Evolutionary conservation across 2,797 vertebrate species (phyloP).

Genomic region (Novumbra hubbsi): DNA sequence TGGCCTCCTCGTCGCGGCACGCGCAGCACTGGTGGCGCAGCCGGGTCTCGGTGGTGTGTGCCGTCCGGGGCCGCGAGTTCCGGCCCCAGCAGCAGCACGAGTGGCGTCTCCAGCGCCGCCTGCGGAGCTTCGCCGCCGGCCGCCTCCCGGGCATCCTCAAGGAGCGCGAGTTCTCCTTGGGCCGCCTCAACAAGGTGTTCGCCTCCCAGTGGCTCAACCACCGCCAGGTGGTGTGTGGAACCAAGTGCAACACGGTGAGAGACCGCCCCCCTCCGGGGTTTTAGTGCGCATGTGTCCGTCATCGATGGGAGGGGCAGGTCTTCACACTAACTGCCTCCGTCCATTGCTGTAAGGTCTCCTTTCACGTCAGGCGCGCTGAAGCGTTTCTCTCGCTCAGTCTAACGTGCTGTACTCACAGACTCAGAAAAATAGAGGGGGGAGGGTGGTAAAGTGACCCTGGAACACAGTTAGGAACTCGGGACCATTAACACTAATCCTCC

Average conservation of each 20-base stretch:
- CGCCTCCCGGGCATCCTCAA: constrained; percentile 88
- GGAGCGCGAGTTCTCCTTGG: constrained; percentile 92
- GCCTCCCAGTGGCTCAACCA: constrained; percentile 98
- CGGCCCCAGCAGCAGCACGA: constrained; percentile 85
- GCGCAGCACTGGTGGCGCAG: constrained; percentile 81
- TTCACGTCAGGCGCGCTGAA: no score
- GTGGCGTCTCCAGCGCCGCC: constrained; percentile 77
- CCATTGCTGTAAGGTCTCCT: no score
- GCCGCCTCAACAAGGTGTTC: constrained; percentile 96
- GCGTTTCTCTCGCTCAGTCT: no score
- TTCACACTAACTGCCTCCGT: no score
- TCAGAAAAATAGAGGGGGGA: no score
- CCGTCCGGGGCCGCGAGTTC: constrained; percentile 89
- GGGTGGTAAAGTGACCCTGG: no score
- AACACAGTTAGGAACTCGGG: no score
- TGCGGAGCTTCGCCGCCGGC: constrained; percentile 88
- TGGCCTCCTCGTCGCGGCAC: constrained; percentile 74
- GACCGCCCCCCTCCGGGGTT: neutral
- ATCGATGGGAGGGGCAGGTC: neutral
- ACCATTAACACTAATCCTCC: no score
- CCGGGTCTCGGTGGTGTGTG: constrained; percentile 89
- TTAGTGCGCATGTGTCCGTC: neutral
- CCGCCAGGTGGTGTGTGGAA: constrained; percentile 95
- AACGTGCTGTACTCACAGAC: no score
- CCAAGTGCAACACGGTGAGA: constrained; percentile 97